Evolutionary conservation across 2,797 vertebrate genomes (phyloP).

Genomic region (Coreius guichenoti): DNA sequence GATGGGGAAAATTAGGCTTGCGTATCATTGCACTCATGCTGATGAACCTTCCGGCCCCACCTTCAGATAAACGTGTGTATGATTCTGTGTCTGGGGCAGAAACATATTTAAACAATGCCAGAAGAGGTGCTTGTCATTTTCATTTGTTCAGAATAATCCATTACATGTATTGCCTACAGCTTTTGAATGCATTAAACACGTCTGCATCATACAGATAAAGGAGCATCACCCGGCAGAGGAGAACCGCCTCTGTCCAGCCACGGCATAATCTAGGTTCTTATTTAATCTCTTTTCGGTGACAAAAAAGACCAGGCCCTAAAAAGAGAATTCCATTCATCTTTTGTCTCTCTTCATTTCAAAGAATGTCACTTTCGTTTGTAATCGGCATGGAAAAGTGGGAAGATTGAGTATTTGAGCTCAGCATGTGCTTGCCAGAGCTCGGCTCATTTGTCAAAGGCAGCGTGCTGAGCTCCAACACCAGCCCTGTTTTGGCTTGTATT

Average conservation of each 20-base stretch:
- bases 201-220: constrained; percentile 45
- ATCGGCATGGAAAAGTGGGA: constrained; percentile 62
- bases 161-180: constrained; percentile 1
- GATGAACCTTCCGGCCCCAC: constrained; percentile 47
- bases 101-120: constrained; percentile 33
- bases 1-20: constrained; percentile 55
- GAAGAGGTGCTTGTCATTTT: constrained; percentile 34
- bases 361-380: constrained; percentile 70
- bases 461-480: constrained; percentile 63
- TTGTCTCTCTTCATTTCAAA: constrained; percentile 68
- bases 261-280: constrained; percentile 23
- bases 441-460: constrained; percentile 74
- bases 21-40: constrained; percentile 43
- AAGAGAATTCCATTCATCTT: constrained; percentile 69
- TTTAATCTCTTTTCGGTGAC: constrained; percentile 42
- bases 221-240: constrained; percentile 1
- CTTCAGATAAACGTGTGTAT: constrained; percentile 54
- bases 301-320: constrained; percentile 23
- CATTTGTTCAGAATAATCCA: constrained; percentile 34
- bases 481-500: constrained; percentile 71
- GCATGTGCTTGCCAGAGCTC: constrained; percentile 69
- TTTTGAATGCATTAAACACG: constrained; percentile 12
- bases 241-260: neutral
- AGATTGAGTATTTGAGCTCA: constrained; percentile 72
- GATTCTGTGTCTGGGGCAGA: constrained; percentile 27